These are phyloP conservation scores for Horisme vitalbata DNA, from an alignment of 2,888 invertebrate species.

Conservation along the genomic window DNA sequence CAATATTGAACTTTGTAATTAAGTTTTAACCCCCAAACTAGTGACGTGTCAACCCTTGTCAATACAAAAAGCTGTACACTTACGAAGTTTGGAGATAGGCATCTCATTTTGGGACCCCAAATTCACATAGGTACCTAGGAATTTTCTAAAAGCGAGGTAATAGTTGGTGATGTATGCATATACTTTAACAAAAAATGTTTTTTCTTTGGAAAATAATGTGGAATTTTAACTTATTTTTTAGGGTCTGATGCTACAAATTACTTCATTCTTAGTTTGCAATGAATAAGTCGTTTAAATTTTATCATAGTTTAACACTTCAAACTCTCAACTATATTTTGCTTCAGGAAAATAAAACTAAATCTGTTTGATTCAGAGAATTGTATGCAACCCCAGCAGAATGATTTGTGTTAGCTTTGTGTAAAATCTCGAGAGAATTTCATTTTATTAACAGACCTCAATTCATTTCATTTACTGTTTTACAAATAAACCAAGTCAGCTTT, in stretches of 20 bases:
- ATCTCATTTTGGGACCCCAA: background rate
- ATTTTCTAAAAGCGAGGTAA: too few relatives aligned
- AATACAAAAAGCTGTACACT: conserved; percentile 14
- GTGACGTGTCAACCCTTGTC: conserved; percentile 25
- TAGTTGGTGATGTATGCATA: too few relatives aligned
- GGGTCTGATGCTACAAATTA: too few relatives aligned
- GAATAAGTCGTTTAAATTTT: too few relatives aligned
- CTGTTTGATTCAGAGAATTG: background rate
- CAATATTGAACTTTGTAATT: conserved; percentile 44
- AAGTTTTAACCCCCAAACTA: conserved; percentile 28
- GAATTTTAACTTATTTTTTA: too few relatives aligned
- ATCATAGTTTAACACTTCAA: too few relatives aligned
- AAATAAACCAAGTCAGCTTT: too few relatives aligned
- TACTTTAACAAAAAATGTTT: too few relatives aligned
- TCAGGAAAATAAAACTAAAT: background rate
- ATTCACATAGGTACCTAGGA: too few relatives aligned
- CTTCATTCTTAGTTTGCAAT: too few relatives aligned
- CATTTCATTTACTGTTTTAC: too few relatives aligned
- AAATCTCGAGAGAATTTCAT: background rate
- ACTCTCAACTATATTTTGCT: background rate
- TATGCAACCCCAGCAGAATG: background rate
- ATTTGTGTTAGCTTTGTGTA: background rate
- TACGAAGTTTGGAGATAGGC: conserved; percentile 11
- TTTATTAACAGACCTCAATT: background rate
- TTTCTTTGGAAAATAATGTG: too few relatives aligned